Conservation (phyloP, 2,797 vertebrate genomes). For the Scleropages formosus region DNA sequence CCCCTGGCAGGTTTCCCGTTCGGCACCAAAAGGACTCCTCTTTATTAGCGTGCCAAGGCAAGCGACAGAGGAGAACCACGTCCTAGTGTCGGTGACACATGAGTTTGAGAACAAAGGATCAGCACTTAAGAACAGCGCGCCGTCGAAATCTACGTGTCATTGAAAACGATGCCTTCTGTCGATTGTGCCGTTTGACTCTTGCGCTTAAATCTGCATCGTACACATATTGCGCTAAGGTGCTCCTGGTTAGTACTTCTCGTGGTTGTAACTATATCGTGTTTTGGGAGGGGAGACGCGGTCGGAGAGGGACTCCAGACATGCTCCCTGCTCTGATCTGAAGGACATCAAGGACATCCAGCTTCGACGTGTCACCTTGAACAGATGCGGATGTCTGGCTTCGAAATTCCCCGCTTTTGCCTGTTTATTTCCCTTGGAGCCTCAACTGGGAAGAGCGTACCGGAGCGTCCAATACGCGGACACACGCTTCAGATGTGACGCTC, state of each 20-base stretch:
- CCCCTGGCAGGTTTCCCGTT: conserved; percentile 29
- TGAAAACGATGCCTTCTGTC: background rate
- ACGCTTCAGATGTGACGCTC: conserved; percentile 54
- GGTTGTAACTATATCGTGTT: background rate
- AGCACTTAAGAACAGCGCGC: conserved; percentile 26
- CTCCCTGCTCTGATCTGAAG: background rate
- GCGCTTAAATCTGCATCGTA: background rate
- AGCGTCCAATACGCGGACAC: conserved; percentile 62
- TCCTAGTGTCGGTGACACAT: conserved; percentile 40
- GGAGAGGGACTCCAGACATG: conserved; percentile 49
- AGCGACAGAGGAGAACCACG: conserved; percentile 40
- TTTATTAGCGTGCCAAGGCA: conserved; percentile 34
- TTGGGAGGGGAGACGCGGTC: conserved; percentile 16
- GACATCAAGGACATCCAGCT: background rate
- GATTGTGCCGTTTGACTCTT: background rate
- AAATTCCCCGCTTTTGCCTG: conserved; percentile 58
- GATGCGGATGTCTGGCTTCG: conserved; percentile 69
- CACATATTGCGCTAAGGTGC: background rate
- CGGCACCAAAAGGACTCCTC: background rate
- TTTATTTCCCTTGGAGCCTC: conserved; percentile 71
- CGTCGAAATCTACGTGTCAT: background rate
- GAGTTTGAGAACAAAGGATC: conserved; percentile 37
- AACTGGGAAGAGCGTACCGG: conserved; percentile 26
- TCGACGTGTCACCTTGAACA: conserved; percentile 75
- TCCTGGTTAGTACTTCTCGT: background rate